Base-by-base conservation (phyloP, 2,113 vertebrate genomes). In the Eidolon helvum region DNA sequence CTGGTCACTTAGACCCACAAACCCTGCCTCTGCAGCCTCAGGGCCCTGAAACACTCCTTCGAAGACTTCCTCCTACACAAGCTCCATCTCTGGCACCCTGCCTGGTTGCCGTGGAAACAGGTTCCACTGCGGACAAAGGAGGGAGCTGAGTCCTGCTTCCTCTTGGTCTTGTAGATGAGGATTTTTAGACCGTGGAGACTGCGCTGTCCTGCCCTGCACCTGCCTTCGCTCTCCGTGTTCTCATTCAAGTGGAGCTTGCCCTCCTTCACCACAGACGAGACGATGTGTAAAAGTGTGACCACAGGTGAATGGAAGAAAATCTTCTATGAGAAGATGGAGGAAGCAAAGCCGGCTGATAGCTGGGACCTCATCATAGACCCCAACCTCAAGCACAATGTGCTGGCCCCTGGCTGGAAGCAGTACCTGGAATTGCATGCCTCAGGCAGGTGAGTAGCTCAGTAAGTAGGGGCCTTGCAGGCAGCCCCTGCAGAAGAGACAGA, bases 321-420 rank as follows among this genome's bases (percentile, higher is more conserved):
- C 96, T 98, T 99, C 98, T 94, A 95, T 4, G 80, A 38, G 78
- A 98, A 98, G 85, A 93, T 98, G 94, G 91, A 92, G 57, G 94
- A 94, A 18, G 93, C 66, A 26, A 80, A 97, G 6, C 2, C 98
- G 4, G 92, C 40, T 0, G 98, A 98, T 69, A 97, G 4, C 0
- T 98, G 98, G 98, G 96, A 2, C 0, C 95, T 98, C 98, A 97
- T 97, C 87, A 96, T 98, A 77, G 98, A 98, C 24, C 80, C 97
- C n/a, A 86, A 45, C 50, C 96, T 98, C 71, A 97, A 98, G 92
- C 77, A 96, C 50, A 97, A 98, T 0, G n/a, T 59, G 38, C 91
- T 97, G 77, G 83, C 90, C 26, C 97, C 97, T 26, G 98, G 97
- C 48, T 98, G 98, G 98, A 98, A 98, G 77, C 97, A 98, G 94